A percentile compares a stretch with the other conserved stretches of the same genome.
Conservation (phyloP, 1,140 invertebrate species). For the Solenopsis invicta region DNA sequence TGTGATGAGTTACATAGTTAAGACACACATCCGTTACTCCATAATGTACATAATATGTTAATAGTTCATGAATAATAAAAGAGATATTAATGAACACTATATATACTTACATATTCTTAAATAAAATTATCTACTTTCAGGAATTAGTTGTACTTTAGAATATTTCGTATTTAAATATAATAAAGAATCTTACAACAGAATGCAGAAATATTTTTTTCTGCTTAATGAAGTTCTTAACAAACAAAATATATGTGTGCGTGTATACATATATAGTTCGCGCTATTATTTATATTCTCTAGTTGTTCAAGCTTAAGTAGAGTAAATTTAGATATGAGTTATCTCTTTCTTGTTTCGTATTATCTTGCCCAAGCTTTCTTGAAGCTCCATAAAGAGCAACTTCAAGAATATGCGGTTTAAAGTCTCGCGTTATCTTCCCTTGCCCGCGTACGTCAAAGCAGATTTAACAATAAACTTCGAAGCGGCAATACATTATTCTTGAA, state of each 20-base stretch:
- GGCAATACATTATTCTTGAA: slow-evolving; percentile 40
- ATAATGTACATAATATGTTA: slow-evolving; percentile 32
- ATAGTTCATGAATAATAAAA: slow-evolving; percentile 42
- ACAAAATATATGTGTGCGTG: too few species aligned
- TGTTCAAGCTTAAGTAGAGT: background rate
- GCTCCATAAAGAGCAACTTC: slow-evolving; percentile 38
- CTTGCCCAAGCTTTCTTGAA: background rate
- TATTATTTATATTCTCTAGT: background rate
- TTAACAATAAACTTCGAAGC: slow-evolving; percentile 54
- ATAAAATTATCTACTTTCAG: slow-evolving; percentile 11
- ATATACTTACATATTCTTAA: slow-evolving; percentile 29
- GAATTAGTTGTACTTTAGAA: slow-evolving; percentile 21
- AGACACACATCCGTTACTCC: slow-evolving; percentile 4
- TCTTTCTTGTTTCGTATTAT: slow-evolving; percentile 19
- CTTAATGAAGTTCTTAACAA: too few species aligned
- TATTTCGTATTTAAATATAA: slow-evolving; percentile 13
- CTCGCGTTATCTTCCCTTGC: slow-evolving; percentile 18
- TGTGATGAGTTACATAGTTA: slow-evolving; percentile 73
- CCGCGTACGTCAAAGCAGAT: slow-evolving; percentile 24
- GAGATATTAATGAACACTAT: slow-evolving; percentile 28
- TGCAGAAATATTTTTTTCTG: too few species aligned
- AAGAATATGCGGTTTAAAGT: slow-evolving; percentile 52
- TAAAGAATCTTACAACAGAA: background rate
- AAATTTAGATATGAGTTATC: slow-evolving; percentile 20
- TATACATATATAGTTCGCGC: slow-evolving; percentile 36